A percentile compares a stretch with the other conserved stretches of the same genome.
These are phyloP conservation scores for Muricea muricata DNA, from an alignment of 92 coral and sea anemone genomes.

Conservation along the genomic window DNA sequence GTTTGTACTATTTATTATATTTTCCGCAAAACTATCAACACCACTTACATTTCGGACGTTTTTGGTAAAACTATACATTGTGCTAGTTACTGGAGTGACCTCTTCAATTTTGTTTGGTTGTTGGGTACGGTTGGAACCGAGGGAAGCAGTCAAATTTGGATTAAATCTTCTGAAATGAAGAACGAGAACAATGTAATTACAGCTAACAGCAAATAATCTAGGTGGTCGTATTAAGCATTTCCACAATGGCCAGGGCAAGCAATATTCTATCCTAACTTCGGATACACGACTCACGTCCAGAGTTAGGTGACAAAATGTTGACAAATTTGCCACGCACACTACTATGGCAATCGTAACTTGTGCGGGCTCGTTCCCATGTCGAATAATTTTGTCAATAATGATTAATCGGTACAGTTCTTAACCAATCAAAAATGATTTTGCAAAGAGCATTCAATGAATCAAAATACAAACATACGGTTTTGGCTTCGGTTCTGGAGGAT, in stretches of 20 bases:
- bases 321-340: too few species aligned
- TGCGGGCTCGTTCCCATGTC: too few species aligned
- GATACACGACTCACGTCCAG: too few species aligned
- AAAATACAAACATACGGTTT: conserved; percentile 53
- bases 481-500: conserved; percentile 52
- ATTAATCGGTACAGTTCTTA: too few species aligned
- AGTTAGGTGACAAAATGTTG: too few species aligned
- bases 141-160: conserved; percentile 34
- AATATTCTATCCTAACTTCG: too few species aligned
- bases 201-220: too few species aligned
- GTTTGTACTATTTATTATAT: conserved; percentile 58
- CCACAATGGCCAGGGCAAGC: too few species aligned
- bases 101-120: conserved; percentile 29
- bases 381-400: too few species aligned
- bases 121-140: conserved; percentile 7
- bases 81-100: conserved; percentile 39
- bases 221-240: too few species aligned
- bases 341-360: too few species aligned
- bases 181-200: not conserved
- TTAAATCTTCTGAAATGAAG: conserved; percentile 23
- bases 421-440: too few species aligned
- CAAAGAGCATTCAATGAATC: not conserved
- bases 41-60: not conserved
- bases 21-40: not conserved
- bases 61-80: conserved; percentile 12